Percentiles rank a stretch among this genome's conserved stretches.
Conservation (phyloP, 35 echinoderm and acorn worm species). For the Apostichopus californicus region DNA sequence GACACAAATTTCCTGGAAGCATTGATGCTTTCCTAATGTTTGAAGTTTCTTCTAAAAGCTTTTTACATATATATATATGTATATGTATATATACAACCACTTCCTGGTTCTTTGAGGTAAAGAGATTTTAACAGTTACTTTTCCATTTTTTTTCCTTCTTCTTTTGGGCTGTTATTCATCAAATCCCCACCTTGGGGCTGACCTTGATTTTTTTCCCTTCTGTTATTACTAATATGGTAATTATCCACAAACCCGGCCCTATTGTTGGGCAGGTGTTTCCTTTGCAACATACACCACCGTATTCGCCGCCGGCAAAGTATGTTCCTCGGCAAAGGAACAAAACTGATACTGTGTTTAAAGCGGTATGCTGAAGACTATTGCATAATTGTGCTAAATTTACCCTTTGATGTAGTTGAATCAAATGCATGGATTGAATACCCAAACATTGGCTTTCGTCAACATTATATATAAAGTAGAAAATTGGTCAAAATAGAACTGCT, state of each 20-base stretch:
- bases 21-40: slow-evolving; percentile 20
- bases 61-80: not conserved
- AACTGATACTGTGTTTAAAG: not conserved
- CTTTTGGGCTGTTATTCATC: not conserved
- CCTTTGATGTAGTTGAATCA: no score
- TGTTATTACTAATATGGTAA: slow-evolving; percentile 16
- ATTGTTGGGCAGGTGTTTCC: not conserved
- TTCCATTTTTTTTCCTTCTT: not conserved
- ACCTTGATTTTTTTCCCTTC: not conserved
- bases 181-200: not conserved
- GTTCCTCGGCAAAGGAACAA: not conserved
- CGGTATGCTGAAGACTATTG: no score
- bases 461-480: no score
- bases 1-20: slow-evolving; percentile 31
- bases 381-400: no score
- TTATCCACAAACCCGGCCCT: not conserved
- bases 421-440: no score
- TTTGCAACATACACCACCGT: not conserved
- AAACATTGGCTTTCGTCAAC: no score
- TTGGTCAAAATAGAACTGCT: no score
- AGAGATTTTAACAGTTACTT: not conserved
- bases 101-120: not conserved
- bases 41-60: not conserved
- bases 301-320: not conserved
- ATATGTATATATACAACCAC: not conserved